These are phyloP conservation scores for Hypocryptadius cinnamomeus DNA, from an alignment of 2,113 vertebrate species.

Conservation along the genomic window DNA sequence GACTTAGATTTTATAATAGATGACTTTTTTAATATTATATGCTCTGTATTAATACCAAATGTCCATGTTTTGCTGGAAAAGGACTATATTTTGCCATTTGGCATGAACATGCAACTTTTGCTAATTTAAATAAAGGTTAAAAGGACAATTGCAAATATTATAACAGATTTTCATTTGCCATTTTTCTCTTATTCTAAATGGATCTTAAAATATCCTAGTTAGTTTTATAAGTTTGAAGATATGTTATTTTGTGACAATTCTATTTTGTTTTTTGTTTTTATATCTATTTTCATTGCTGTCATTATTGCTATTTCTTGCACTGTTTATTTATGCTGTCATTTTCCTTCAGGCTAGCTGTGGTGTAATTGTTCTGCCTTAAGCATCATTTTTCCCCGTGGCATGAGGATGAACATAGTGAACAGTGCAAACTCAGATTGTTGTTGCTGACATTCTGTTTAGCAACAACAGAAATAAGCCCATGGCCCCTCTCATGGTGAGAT, in stretches of 20 bases:
- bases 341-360: constrained; percentile 12
- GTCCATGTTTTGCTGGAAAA: constrained; percentile 8
- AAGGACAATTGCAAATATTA: not conserved
- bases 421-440: not conserved
- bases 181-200: not conserved
- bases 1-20: constrained; percentile 12
- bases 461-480: not conserved
- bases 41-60: not conserved
- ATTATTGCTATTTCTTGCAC: not conserved
- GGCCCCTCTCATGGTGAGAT: not conserved
- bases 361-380: constrained; percentile 48
- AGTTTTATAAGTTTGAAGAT: not conserved
- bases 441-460: not conserved
- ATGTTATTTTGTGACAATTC: not conserved
- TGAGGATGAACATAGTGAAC: not conserved
- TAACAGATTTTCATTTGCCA: not conserved
- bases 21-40: not conserved
- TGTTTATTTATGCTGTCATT: constrained; percentile 38
- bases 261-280: not conserved
- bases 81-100: not conserved
- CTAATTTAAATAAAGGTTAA: constrained; percentile 35
- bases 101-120: constrained; percentile 16
- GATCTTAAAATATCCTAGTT: not conserved
- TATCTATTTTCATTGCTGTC: not conserved
- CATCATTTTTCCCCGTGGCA: not conserved